Evolutionary conservation across 2,113 vertebrate genomes (phyloP).

Genomic region (Crotalus viridis): DNA sequence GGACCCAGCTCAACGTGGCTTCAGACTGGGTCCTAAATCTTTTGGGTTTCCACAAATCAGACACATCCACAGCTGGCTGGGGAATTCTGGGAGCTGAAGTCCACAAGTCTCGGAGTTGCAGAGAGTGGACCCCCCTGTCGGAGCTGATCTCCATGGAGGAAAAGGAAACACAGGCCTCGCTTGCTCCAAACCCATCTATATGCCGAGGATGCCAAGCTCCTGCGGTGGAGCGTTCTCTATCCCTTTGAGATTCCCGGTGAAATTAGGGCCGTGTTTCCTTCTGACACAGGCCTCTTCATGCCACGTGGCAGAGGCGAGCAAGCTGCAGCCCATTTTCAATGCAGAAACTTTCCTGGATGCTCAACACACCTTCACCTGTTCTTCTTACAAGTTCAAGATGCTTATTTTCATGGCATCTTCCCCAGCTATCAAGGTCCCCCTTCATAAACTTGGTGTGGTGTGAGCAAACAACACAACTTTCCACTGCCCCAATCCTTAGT

Average conservation of each 20-base stretch:
- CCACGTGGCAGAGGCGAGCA: too few species aligned
- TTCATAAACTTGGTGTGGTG: not conserved
- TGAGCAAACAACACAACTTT: too few species aligned
- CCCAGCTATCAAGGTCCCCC: not conserved
- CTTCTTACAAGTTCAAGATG: not conserved
- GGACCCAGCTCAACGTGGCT: not conserved
- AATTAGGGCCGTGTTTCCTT: too few species aligned
- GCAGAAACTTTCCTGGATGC: not conserved
- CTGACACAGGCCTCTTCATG: too few species aligned
- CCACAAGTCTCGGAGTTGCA: too few species aligned
- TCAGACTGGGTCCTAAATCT: not conserved
- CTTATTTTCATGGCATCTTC: not conserved
- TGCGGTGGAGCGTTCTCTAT: accelerated
- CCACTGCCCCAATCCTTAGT: not conserved
- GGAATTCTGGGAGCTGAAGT: not conserved
- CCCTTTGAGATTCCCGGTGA: not conserved
- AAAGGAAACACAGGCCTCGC: accelerated
- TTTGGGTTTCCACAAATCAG: too few species aligned
- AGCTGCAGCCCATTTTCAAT: too few species aligned
- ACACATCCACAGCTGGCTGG: not conserved
- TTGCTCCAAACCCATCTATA: not conserved
- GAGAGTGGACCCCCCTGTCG: too few species aligned
- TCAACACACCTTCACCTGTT: not conserved
- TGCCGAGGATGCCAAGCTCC: not conserved
- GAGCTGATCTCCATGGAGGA: not conserved